Percentiles rank a stretch among this genome's conserved stretches.
Evolutionary conservation across 2,888 invertebrate genomes (phyloP).

Genomic region (Drosophila mettleri): DNA sequence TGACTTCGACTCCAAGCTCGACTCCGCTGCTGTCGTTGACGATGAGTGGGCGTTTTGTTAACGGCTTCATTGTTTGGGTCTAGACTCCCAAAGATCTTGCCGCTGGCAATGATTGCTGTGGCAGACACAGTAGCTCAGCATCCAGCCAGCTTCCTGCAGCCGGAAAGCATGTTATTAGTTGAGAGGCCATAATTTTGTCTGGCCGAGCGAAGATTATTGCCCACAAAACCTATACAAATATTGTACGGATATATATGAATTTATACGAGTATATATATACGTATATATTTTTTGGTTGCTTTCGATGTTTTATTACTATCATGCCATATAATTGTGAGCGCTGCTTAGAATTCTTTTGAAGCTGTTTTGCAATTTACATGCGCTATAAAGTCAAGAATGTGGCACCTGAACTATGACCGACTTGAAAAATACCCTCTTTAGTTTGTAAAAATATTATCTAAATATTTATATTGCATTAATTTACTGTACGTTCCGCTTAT

Average conservation of each 20-base stretch:
- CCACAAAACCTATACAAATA: constrained; percentile 36
- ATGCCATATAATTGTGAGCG: constrained; percentile 59
- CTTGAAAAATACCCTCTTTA: neutral
- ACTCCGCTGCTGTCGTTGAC: constrained; percentile 23
- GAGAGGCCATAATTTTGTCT: constrained; percentile 48
- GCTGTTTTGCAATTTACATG: constrained; percentile 19
- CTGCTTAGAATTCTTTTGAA: neutral
- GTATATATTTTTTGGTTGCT: neutral
- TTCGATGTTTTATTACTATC: constrained; percentile 57
- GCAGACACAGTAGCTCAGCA: constrained; percentile 55
- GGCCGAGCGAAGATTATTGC: constrained; percentile 40
- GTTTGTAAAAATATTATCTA: neutral
- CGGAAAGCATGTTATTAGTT: constrained; percentile 63
- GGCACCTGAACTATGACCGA: neutral
- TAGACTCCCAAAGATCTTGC: constrained; percentile 28
- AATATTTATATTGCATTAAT: too few relatives aligned
- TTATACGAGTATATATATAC: neutral
- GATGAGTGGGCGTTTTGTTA: constrained; percentile 76
- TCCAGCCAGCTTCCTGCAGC: constrained; percentile 54
- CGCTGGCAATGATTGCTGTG: constrained; percentile 27
- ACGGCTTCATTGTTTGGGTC: constrained; percentile 43
- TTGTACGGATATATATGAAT: constrained; percentile 2
- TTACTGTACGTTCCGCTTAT: rapidly evolving
- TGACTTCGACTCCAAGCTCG: neutral
- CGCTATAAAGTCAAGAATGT: neutral